These are phyloP conservation scores for Cantharis rustica DNA, from an alignment of 2,888 invertebrate genomes.

Conservation along the genomic window DNA sequence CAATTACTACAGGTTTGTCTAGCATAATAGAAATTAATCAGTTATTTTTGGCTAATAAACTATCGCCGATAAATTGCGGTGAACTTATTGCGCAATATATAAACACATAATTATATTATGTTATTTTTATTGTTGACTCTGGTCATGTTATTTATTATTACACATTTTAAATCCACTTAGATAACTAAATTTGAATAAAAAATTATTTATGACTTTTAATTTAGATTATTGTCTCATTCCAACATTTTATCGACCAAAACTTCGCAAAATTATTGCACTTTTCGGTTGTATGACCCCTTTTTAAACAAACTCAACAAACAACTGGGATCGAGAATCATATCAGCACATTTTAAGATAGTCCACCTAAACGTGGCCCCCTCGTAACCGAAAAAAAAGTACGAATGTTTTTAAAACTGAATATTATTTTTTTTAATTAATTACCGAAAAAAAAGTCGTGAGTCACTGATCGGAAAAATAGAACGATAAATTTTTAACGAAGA, in stretches of 20 bases:
- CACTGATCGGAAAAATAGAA: neutral
- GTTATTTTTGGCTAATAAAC: neutral
- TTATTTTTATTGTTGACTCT: constrained; percentile 8
- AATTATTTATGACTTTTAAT: constrained; percentile 2
- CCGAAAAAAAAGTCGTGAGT: neutral
- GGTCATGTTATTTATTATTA: constrained; percentile 11
- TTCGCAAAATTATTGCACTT: neutral
- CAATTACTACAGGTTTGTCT: neutral
- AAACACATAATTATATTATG: neutral
- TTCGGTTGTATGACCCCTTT: neutral
- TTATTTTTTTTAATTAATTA: neutral
- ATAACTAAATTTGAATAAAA: constrained; percentile 1
- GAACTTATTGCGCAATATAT: constrained; percentile 3
- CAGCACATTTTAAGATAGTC: neutral
- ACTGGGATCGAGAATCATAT: neutral
- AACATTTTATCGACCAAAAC: neutral
- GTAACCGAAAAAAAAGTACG: neutral
- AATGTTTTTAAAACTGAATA: neutral
- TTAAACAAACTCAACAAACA: neutral
- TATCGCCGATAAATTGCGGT: neutral
- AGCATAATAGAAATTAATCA: neutral
- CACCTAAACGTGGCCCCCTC: neutral
- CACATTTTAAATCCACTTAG: constrained; percentile 12
- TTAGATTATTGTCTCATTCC: neutral
- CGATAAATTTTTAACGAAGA: neutral